These are phyloP conservation scores for Myiozetetes cayanensis DNA, from an alignment of 2,113 vertebrate species.

Conservation along the genomic window DNA sequence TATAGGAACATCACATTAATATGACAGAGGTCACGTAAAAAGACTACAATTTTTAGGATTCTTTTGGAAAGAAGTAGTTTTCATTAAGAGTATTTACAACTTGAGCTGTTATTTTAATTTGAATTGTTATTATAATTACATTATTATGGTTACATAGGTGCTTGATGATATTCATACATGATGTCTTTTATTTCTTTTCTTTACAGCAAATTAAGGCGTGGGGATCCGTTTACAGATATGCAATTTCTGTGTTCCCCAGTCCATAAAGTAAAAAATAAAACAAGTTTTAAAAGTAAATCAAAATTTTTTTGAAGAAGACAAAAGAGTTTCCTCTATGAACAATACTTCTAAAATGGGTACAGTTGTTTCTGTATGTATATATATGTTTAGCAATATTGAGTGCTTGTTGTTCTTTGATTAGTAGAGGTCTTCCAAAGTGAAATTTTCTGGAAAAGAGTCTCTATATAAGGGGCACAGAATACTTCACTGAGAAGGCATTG, in stretches of 20 bases:
- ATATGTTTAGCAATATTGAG: background rate
- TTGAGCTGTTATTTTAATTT: background rate
- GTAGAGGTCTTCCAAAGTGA: background rate
- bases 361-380: background rate
- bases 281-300: slow-evolving; percentile 63
- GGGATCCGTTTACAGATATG: slow-evolving; percentile 50
- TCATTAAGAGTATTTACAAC: background rate
- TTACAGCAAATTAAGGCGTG: slow-evolving; percentile 78
- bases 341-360: background rate
- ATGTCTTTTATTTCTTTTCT: slow-evolving; percentile 15
- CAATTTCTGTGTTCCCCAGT: slow-evolving; percentile 44
- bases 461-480: background rate
- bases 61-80: background rate
- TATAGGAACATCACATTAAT: background rate
- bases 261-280: slow-evolving; percentile 23
- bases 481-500: background rate
- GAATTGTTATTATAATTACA: background rate
- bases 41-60: background rate
- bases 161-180: background rate
- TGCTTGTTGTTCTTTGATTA: background rate
- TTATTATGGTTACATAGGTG: background rate
- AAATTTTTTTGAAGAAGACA: slow-evolving; percentile 33
- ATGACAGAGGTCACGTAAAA: background rate
- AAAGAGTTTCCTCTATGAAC: background rate
- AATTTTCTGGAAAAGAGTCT: background rate